These are phyloP conservation scores for Urosaurus nigricauda DNA, from an alignment of 2,797 vertebrate species.

Conservation along the genomic window DNA sequence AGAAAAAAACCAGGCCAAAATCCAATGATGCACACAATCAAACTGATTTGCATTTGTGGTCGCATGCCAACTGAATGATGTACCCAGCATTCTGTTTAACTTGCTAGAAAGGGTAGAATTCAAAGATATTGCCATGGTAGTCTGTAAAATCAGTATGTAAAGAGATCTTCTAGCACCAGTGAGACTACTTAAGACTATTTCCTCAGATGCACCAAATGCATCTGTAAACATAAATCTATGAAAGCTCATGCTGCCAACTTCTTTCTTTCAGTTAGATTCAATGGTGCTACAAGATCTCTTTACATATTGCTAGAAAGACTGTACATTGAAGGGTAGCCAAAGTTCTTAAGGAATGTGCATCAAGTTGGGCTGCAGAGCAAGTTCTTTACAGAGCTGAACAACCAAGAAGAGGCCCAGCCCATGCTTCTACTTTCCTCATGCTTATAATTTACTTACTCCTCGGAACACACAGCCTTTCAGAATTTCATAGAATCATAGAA, in stretches of 20 bases:
- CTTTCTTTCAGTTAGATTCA: too few species aligned
- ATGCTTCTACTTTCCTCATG: too few species aligned
- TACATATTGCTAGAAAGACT: too few species aligned
- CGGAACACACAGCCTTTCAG: not conserved
- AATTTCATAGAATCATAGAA: not conserved
- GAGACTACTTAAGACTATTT: too few species aligned
- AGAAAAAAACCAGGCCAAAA: not conserved
- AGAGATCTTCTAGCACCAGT: too few species aligned
- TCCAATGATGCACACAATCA: accelerated
- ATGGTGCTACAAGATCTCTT: too few species aligned
- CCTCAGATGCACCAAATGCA: too few species aligned
- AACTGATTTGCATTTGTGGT: slow-evolving; percentile 23
- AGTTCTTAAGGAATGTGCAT: not conserved
- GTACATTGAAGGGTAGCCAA: not conserved
- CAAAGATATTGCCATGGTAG: too few species aligned
- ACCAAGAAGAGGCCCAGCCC: not conserved
- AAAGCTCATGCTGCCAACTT: too few species aligned
- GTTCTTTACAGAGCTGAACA: not conserved
- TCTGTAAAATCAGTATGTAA: too few species aligned
- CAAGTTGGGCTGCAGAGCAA: not conserved
- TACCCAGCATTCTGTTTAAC: accelerated
- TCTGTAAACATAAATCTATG: too few species aligned
- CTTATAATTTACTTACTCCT: not conserved
- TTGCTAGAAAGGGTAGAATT: not conserved
- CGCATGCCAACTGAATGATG: slow-evolving; percentile 3